Evolutionary conservation across 2,113 vertebrate genomes (phyloP).

Genomic region (Carollia perspicillata): DNA sequence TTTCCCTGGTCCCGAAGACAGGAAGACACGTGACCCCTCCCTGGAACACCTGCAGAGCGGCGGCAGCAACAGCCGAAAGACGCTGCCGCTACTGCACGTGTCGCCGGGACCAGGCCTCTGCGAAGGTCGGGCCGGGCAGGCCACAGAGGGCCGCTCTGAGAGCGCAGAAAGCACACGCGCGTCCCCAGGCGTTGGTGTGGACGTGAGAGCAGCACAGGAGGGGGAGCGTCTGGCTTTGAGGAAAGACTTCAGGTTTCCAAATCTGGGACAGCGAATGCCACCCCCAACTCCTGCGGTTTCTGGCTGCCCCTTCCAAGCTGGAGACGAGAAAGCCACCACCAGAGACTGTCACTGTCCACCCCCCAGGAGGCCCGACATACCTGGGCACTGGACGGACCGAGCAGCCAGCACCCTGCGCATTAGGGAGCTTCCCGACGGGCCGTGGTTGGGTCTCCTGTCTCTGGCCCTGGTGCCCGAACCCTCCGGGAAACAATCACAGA

Average conservation of each 20-base stretch:
- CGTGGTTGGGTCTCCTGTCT: rapidly evolving
- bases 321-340: not conserved
- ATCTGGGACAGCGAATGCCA: rapidly evolving
- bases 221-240: not conserved
- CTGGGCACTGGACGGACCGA: not conserved
- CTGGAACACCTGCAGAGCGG: not conserved
- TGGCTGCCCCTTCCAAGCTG: not conserved
- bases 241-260: not conserved
- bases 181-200: rapidly evolving
- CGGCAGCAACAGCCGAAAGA: rapidly evolving
- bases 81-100: rapidly evolving
- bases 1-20: not conserved
- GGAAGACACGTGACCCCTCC: not conserved
- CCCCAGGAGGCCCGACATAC: not conserved
- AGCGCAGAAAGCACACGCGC: rapidly evolving
- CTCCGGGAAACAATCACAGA: rapidly evolving
- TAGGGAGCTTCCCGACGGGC: rapidly evolving
- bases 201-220: rapidly evolving
- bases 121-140: not conserved
- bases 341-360: rapidly evolving
- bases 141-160: rapidly evolving
- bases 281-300: not conserved
- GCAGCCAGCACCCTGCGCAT: too few species aligned
- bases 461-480: not conserved
- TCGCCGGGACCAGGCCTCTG: not conserved